phyloP scores from a whole-genome alignment of 1,140 invertebrate species.

The Lepidotrigona ventralis region DNA sequence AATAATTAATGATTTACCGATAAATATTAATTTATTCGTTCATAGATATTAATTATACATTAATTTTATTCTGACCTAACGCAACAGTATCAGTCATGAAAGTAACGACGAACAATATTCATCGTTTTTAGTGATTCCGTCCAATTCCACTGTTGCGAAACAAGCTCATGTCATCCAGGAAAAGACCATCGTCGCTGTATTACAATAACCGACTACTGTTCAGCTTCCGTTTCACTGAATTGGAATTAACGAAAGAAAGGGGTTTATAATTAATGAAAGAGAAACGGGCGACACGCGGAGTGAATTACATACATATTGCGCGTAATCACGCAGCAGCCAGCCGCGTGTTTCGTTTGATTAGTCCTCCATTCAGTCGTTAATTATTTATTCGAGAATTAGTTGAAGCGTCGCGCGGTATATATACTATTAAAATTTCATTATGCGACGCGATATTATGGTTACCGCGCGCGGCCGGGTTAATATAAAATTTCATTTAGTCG shows the following conservation, averaged over 20 bases:
- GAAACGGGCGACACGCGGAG: not conserved
- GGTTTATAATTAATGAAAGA: not conserved
- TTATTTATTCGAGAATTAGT: conserved; percentile 5
- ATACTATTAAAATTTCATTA: conserved; percentile 25
- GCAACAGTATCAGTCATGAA: too few species aligned
- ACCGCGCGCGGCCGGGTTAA: not conserved
- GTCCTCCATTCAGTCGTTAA: not conserved
- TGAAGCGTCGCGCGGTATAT: not conserved
- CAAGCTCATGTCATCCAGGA: too few species aligned
- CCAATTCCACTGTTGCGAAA: too few species aligned
- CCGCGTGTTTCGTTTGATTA: not conserved
- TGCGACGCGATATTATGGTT: not conserved
- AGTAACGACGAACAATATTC: too few species aligned
- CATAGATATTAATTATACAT: too few species aligned
- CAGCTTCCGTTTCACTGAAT: not conserved
- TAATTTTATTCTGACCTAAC: too few species aligned
- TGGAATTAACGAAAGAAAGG: not conserved
- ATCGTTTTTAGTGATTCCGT: too few species aligned
- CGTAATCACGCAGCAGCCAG: not conserved
- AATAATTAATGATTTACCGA: too few species aligned
- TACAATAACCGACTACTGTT: too few species aligned
- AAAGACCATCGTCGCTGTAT: not conserved
- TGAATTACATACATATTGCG: not conserved
- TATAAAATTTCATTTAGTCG: conserved; percentile 13
- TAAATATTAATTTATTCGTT: too few species aligned